Evolutionary conservation across 2,113 vertebrate genomes (phyloP), one percentile per base, ranked within the genome.

Genomic region (Oncorhynchus kisutch): DNA sequence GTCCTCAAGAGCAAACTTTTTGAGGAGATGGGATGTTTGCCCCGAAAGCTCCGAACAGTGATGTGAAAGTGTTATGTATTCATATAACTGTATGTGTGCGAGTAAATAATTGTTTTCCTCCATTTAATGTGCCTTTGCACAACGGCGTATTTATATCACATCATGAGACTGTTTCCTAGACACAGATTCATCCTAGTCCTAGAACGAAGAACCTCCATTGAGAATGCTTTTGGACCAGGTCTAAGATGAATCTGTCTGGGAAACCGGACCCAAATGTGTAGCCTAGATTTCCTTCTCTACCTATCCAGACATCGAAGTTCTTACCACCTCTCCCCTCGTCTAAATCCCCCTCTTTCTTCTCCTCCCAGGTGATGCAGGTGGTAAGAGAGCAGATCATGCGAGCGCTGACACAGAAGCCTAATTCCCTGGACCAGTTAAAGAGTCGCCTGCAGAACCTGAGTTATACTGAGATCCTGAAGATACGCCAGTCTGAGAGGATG

Each of bases 341-440:
- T 49, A 12, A 12, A 2, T 7, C 45, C 9, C 39, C 11, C 71
- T 71, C 60, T 27, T 1, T 24, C 54, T 69, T 67, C 74, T 67
- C 75, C 39, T 75, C 13, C 75, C 90, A 99, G 98, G 98, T 99
- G 82, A 99, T 99, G 97, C 98, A 99, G 93, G 98, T 99, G 92
- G 97, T 99, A 92, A 96, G 95, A 90, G 98, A 99, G 93, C 98
- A 99, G 94, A 97, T 99, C 93, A 97, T 97, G 95, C 96, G 98
- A 94, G 96, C 97, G 0, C 95, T 99, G 81, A 95, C 94, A 85
- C 94, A 94, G 92, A 99, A 99, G 96, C 98, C 98, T 96, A 99
- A 97, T 94, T 98, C 97, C 77, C 91, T 99, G 95, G 98, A 99
- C 91, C 98, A 99, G 92, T 99, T 99, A 92, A 99, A 99, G 93